These are phyloP conservation scores for Hydropsyche tenuis DNA, from an alignment of 1,140 invertebrate genomes.

Conservation along the genomic window DNA sequence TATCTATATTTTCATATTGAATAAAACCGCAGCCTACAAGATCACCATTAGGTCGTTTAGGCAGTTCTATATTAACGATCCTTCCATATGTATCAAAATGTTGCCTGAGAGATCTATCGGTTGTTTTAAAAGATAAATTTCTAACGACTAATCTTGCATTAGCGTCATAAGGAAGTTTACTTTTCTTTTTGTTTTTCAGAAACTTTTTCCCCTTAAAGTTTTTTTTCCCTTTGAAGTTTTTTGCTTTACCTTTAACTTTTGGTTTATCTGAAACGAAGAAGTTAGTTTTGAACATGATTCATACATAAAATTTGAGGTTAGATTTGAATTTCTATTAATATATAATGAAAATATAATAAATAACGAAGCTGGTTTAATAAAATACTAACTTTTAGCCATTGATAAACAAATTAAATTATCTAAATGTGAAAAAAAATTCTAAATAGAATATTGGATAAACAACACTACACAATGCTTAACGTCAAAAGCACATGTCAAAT, in stretches of 20 bases:
- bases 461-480: neutral
- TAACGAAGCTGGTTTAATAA: neutral
- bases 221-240: slow-evolving; percentile 1
- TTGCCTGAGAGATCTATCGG: slow-evolving; percentile 65
- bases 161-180: slow-evolving; percentile 25
- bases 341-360: neutral
- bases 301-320: no score
- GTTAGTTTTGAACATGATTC: no score
- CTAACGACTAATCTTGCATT: slow-evolving; percentile 55
- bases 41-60: slow-evolving; percentile 70
- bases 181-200: neutral
- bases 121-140: slow-evolving; percentile 64
- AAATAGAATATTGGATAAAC: neutral
- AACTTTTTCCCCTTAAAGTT: slow-evolving; percentile 8
- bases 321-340: neutral
- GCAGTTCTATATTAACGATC: slow-evolving; percentile 69
- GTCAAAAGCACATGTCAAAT: slow-evolving; percentile 10
- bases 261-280: no score
- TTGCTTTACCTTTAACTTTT: neutral
- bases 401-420: neutral
- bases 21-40: slow-evolving; percentile 74
- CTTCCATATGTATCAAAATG: slow-evolving; percentile 69
- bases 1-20: slow-evolving; percentile 54
- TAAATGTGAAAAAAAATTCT: no score
- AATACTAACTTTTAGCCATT: slow-evolving; percentile 19